A percentile compares a stretch with the other conserved stretches of the same genome.
phyloP scores from a whole-genome alignment of 2,797 vertebrate species.

The Intellagama lesueurii region DNA sequence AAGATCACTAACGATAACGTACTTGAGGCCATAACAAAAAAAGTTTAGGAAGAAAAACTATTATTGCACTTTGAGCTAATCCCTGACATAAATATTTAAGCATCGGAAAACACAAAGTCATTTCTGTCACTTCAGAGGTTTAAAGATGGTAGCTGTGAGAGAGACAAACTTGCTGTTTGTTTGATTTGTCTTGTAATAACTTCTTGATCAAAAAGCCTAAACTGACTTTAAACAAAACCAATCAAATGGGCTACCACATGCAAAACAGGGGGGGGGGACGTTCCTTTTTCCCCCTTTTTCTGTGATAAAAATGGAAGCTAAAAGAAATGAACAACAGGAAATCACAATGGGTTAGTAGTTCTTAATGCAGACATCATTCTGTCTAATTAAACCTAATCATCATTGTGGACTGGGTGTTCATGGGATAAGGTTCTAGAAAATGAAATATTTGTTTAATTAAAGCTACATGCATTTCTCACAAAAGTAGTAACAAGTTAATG shows the following conservation, averaged over 20 bases:
- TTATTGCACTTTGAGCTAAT: background rate
- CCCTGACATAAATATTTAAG: slow-evolving; percentile 16
- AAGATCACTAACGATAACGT: slow-evolving; percentile 3
- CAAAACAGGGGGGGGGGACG: background rate
- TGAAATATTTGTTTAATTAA: slow-evolving; percentile 67
- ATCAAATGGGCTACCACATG: too few relatives aligned
- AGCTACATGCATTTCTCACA: slow-evolving; percentile 28
- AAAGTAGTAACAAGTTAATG: slow-evolving; percentile 52
- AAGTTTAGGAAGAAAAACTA: background rate
- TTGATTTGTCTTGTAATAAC: background rate
- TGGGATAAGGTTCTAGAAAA: slow-evolving; percentile 54
- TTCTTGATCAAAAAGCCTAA: background rate
- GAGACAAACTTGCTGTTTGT: background rate
- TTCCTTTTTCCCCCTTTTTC: background rate
- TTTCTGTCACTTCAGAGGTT: slow-evolving; percentile 28
- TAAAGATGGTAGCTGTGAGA: background rate
- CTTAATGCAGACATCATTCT: slow-evolving; percentile 36
- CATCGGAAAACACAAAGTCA: background rate
- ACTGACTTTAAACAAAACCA: slow-evolving; percentile 29
- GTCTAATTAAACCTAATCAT: slow-evolving; percentile 56
- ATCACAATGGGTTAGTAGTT: slow-evolving; percentile 19
- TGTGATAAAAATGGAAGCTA: background rate
- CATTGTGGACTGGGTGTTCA: slow-evolving; percentile 22
- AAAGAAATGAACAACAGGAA: background rate
- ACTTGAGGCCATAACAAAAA: background rate